Evolutionary conservation across 2,888 invertebrate genomes (phyloP), one percentile per base, ranked within the genome.

Genomic region (Acanthococcus lagerstroemiae): DNA sequence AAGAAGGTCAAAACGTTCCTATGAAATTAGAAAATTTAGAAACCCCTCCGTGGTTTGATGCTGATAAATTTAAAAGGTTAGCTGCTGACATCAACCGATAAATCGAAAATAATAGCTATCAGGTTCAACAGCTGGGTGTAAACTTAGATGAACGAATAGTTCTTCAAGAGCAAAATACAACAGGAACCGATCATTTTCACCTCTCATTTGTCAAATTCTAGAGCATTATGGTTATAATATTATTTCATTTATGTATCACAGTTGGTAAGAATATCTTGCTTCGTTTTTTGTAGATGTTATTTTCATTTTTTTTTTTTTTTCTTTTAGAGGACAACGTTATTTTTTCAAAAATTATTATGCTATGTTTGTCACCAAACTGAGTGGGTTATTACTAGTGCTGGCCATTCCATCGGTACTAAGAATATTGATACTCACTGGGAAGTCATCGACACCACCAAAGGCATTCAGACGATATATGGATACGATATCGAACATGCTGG

Each of bases 341-440:
- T 88, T 85, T 75, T 78, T 79, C 71, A 80, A 84, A 67, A 83
- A 91, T 74, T 79, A 86, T 60, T 88, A 85, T 74, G 78, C 83
- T 1, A 79, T 90, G 73, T 81, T 84, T 69, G 78, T 84, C 0
- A 82, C 84, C 0, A 91, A 91, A 82, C 76, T 91, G 45, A 78
- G 83, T 57, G 93, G 92, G 0, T 78, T 94, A 25, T 76, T 91
- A 15, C 80, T 84, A 0, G 83, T 92, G 22, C 78, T 94, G 68
- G 79, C 88, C 1, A 79, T 91, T 58, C 87, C 88, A 0, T 84
- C 86, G 3, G 86, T 93, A 68, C 77, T 89, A 17, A 67, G 68
- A 45, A 69, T 72, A 25, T 67, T 73, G 1, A 61, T 71, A 21
- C 52, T 70, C 12, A 72, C 73, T 1, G 69, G 69, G 17, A 70